Conservation (phyloP, 2,113 vertebrate genomes). For the Tachysurus vachellii region DNA sequence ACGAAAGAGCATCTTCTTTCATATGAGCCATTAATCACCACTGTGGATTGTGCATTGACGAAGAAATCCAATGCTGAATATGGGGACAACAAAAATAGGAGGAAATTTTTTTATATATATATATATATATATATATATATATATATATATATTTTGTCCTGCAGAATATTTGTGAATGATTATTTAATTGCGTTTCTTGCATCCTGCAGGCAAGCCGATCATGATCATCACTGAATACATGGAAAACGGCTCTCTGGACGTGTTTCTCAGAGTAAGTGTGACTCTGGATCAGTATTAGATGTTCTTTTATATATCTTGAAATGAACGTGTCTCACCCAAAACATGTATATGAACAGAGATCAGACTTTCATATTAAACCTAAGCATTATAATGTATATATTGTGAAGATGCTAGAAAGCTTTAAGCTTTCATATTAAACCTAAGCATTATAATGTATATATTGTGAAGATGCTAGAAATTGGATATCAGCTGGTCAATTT, state of each 20-base stretch:
- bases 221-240: conserved; percentile 99
- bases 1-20: too few species aligned
- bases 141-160: too few species aligned
- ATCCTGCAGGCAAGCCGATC: conserved; percentile 90
- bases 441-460: not conserved
- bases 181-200: conserved; percentile 47
- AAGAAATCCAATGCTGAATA: too few species aligned
- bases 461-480: not conserved
- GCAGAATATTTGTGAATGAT: conserved; percentile 50
- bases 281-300: not conserved
- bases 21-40: too few species aligned
- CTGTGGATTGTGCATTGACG: too few species aligned
- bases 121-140: too few species aligned
- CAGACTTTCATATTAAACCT: not conserved
- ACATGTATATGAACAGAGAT: not conserved
- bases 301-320: not conserved
- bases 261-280: conserved; percentile 91
- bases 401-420: not conserved
- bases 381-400: not conserved
- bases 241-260: conserved; percentile 98
- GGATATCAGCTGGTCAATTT: not conserved
- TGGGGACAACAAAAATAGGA: too few species aligned
- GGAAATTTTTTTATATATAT: too few species aligned
- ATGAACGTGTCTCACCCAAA: not conserved
- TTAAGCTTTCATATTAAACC: not conserved